A percentile compares a stretch with the other conserved stretches of the same genome.
phyloP scores from a whole-genome alignment of 2,888 invertebrate genomes.

The Acholoe squamosa region DNA sequence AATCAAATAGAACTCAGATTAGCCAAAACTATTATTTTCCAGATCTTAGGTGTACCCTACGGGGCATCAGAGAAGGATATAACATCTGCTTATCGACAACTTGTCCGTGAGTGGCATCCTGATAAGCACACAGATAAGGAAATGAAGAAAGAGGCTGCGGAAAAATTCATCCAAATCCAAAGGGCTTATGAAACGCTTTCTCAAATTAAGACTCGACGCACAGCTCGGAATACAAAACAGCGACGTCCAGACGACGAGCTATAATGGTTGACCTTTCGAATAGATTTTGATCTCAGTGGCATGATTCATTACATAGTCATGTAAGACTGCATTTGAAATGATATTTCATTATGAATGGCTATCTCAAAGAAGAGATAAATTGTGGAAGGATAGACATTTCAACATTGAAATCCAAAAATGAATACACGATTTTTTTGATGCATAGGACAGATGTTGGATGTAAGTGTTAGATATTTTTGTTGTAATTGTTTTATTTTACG shows the following conservation, averaged over 20 bases:
- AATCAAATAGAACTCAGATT: background rate
- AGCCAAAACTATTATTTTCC: constrained; percentile 63
- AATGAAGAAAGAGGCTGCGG: constrained; percentile 89
- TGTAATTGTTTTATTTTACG: too few relatives aligned
- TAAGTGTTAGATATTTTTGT: too few relatives aligned
- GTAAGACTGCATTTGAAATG: too few relatives aligned
- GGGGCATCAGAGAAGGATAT: constrained; percentile 93
- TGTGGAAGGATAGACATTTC: too few relatives aligned
- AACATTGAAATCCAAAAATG: too few relatives aligned
- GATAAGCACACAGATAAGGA: constrained; percentile 92
- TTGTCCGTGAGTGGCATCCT: constrained; percentile 94
- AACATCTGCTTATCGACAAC: constrained; percentile 90
- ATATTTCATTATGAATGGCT: too few relatives aligned
- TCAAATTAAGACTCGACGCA: constrained; percentile 69
- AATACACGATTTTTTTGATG: too few relatives aligned
- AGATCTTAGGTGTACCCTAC: constrained; percentile 90
- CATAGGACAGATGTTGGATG: too few relatives aligned
- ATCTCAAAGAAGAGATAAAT: too few relatives aligned
- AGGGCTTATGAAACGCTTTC: constrained; percentile 93
- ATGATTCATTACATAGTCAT: too few relatives aligned
- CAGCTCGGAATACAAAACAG: background rate
- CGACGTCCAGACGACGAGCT: background rate
- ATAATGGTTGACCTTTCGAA: background rate
- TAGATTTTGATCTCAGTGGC: too few relatives aligned
- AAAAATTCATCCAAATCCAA: constrained; percentile 95